Percentiles rank a stretch among this genome's conserved stretches.
phyloP scores from a whole-genome alignment of 1,140 invertebrate genomes.

The Drosophila pachea region DNA sequence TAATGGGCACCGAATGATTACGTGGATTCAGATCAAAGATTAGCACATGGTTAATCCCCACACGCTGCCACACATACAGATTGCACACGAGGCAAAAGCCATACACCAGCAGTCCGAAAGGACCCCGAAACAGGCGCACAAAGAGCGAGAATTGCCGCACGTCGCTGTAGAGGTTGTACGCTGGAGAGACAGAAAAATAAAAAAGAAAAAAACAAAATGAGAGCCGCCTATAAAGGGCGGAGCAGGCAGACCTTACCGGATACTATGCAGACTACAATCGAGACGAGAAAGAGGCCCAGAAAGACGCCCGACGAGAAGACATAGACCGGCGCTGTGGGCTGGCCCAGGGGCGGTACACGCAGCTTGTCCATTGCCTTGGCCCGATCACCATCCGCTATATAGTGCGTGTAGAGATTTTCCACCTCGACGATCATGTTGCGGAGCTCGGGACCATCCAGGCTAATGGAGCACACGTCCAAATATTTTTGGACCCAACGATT shows the following conservation, averaged over 20 bases:
- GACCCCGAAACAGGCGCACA: slow-evolving; percentile 82
- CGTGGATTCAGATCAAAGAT: slow-evolving; percentile 89
- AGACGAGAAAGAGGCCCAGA: slow-evolving; percentile 83
- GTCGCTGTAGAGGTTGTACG: slow-evolving; percentile 34
- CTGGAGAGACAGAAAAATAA: background rate
- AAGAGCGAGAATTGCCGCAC: slow-evolving; percentile 13
- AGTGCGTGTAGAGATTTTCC: slow-evolving; percentile 83
- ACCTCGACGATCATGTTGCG: slow-evolving; percentile 82
- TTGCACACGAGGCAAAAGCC: slow-evolving; percentile 84
- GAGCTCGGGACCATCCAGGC: slow-evolving; percentile 11
- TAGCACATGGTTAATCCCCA: slow-evolving; percentile 88
- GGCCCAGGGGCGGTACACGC: slow-evolving; percentile 85
- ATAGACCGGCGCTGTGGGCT: slow-evolving; percentile 82
- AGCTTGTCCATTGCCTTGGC: slow-evolving; percentile 86
- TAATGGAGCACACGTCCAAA: background rate
- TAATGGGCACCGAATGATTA: slow-evolving; percentile 83
- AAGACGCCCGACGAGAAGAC: slow-evolving; percentile 84
- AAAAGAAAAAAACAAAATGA: background rate
- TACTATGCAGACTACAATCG: slow-evolving; percentile 81
- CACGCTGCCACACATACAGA: slow-evolving; percentile 84
- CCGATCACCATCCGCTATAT: slow-evolving; percentile 85
- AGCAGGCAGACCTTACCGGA: slow-evolving; percentile 78
- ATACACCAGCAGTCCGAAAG: slow-evolving; percentile 83
- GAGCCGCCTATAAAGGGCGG: no score
- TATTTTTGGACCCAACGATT: slow-evolving; percentile 16